Evolutionary conservation across 2,888 invertebrate genomes (phyloP).

Genomic region (Emmelina monodactyla): DNA sequence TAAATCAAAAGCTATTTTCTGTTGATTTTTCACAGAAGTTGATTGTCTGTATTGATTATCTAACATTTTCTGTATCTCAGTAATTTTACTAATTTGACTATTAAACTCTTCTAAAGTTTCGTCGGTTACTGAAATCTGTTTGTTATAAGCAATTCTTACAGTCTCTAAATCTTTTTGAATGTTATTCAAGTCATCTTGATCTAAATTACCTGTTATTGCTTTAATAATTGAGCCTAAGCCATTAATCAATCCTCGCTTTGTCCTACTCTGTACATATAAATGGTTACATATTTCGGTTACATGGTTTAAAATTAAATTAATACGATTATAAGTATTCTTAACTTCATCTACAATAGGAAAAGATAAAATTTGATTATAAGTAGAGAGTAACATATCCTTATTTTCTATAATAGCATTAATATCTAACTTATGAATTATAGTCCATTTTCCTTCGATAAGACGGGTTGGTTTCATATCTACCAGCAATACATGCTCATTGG

Average conservation of each 20-base stretch:
- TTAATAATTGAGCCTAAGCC: slow-evolving; percentile 6
- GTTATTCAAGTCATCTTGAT: not conserved
- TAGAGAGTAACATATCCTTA: not conserved
- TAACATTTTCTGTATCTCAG: not conserved
- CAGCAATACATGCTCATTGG: slow-evolving; percentile 9
- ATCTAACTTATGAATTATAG: slow-evolving; percentile 6
- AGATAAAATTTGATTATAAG: not conserved
- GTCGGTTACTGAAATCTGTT: not conserved
- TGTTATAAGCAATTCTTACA: not conserved
- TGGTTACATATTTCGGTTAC: slow-evolving; percentile 8
- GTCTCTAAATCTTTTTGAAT: not conserved
- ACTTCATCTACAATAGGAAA: slow-evolving; percentile 2
- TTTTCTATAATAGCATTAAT: slow-evolving; percentile 2
- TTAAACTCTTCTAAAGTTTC: slow-evolving; percentile 3
- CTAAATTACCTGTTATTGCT: slow-evolving; percentile 6
- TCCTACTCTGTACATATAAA: slow-evolving; percentile 8
- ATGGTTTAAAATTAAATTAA: slow-evolving; percentile 11
- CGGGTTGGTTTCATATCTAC: slow-evolving; percentile 6
- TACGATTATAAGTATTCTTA: slow-evolving; percentile 7
- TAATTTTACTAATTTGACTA: slow-evolving; percentile 1
- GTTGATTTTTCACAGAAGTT: not conserved
- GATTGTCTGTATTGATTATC: not conserved
- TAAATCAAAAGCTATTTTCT: slow-evolving; percentile 7
- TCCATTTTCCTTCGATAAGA: slow-evolving; percentile 2
- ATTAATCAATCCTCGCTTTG: slow-evolving; percentile 6